phyloP scores from a whole-genome alignment of 2,113 vertebrate genomes.

The Cariama cristata region DNA sequence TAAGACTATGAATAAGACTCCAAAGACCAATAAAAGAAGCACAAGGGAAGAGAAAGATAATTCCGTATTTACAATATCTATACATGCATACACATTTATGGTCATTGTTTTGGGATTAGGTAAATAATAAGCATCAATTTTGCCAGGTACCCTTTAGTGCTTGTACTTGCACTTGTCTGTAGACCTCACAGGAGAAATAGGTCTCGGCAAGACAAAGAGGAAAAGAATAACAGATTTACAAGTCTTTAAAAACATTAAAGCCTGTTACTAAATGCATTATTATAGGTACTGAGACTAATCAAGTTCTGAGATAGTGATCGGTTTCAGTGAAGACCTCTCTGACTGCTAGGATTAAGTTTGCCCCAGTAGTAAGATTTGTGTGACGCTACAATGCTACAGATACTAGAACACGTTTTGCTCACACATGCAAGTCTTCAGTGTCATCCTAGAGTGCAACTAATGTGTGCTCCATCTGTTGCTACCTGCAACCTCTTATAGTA shows the following conservation, averaged over 20 bases:
- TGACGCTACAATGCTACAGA: not conserved
- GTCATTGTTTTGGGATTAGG: not conserved
- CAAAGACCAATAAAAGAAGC: conserved; percentile 43
- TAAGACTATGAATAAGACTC: conserved; percentile 29
- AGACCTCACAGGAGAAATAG: not conserved
- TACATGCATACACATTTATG: not conserved
- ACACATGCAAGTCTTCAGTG: not conserved
- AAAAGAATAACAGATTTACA: not conserved
- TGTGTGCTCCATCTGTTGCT: not conserved
- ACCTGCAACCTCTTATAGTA: not conserved
- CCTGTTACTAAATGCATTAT: not conserved
- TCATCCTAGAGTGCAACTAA: not conserved
- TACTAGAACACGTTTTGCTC: not conserved
- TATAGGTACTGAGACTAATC: not conserved
- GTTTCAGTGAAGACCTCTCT: not conserved
- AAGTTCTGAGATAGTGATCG: not conserved
- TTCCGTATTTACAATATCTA: not conserved
- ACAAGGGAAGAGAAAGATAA: not conserved
- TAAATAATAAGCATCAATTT: conserved; percentile 4
- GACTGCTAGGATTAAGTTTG: not conserved
- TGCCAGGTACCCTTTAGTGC: not conserved
- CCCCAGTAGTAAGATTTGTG: not conserved
- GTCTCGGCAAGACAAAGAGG: not conserved
- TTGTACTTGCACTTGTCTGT: not conserved
- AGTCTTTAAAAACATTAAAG: not conserved